A percentile compares a stretch with the other conserved stretches of the same genome.
These are phyloP conservation scores for western clawed frog (Xenopus tropicalis) DNA, from an alignment of 2,113 vertebrate genomes.

Conservation along the genomic window DNA sequence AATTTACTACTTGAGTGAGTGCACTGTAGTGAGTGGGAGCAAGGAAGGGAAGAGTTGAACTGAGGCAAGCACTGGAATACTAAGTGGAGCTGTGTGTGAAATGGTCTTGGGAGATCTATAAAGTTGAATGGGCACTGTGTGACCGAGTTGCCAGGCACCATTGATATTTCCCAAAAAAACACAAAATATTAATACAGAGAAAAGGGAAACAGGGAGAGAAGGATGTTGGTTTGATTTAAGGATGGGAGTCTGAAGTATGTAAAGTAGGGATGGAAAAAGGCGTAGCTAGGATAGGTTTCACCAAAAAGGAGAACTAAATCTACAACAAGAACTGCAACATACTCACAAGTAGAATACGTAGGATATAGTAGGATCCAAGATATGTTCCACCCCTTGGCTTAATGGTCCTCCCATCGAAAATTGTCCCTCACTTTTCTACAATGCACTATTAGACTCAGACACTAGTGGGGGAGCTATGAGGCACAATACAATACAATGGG, in stretches of 20 bases:
- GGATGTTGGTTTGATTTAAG: background rate
- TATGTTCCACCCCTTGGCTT: too few relatives aligned
- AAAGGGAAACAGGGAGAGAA: conserved; percentile 41
- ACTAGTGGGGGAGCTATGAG: too few relatives aligned
- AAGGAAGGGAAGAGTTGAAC: background rate
- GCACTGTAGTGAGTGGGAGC: background rate
- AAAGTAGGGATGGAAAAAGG: conserved; percentile 1
- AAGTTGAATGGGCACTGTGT: background rate
- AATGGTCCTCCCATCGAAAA: too few relatives aligned
- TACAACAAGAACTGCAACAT: conserved; percentile 57
- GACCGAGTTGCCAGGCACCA: conserved; percentile 38
- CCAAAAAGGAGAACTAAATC: conserved; percentile 9
- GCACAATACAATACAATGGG: too few relatives aligned
- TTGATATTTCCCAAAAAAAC: conserved; percentile 9
- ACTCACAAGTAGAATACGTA: conserved; percentile 27
- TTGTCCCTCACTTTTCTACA: too few relatives aligned
- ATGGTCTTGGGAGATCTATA: background rate
- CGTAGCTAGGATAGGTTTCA: background rate
- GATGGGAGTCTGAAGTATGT: too few relatives aligned
- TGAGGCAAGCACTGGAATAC: too few relatives aligned
- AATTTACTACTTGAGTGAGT: background rate
- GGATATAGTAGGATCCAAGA: too few relatives aligned
- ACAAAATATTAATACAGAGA: conserved; percentile 1
- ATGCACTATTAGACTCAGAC: too few relatives aligned
- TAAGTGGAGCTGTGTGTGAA: background rate